Conservation (phyloP, 2,888 invertebrate genomes). For the Anagyrus pseudococci region DNA sequence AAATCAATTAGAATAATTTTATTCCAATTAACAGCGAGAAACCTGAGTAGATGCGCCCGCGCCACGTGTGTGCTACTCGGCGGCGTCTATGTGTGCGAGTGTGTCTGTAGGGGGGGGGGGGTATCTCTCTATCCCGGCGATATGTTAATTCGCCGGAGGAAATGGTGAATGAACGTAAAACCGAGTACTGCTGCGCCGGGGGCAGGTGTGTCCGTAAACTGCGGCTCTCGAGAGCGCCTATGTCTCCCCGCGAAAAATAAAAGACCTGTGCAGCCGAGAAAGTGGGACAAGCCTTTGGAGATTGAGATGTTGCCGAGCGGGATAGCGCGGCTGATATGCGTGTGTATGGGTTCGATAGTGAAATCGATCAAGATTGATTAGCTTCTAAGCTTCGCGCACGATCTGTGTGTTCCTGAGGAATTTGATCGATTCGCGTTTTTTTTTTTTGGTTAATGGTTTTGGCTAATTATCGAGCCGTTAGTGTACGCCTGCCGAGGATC, state of each 20-base stretch:
- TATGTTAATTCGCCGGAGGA: constrained; percentile 28
- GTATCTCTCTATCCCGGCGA: neutral
- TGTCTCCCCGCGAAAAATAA: neutral
- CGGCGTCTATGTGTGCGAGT: too few species aligned
- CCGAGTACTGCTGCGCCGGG: neutral
- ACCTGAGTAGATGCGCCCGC: too few species aligned
- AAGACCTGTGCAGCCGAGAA: too few species aligned
- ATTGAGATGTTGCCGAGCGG: too few species aligned
- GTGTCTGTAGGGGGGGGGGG: neutral
- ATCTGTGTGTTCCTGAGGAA: neutral
- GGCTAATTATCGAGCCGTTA: too few species aligned
- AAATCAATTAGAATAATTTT: constrained; percentile 15
- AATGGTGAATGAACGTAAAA: constrained; percentile 19
- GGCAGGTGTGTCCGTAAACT: neutral
- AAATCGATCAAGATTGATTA: constrained; percentile 28
- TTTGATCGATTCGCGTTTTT: neutral
- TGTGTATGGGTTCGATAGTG: too few species aligned
- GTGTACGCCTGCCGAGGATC: too few species aligned
- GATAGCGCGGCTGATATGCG: too few species aligned
- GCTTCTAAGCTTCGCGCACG: neutral
- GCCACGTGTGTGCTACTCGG: too few species aligned
- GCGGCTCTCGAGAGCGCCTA: neutral
- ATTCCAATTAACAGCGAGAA: constrained; percentile 18
- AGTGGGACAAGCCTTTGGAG: too few species aligned
- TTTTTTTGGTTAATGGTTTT: too few species aligned